phyloP scores from a whole-genome alignment of 2,888 invertebrate species.

The Tenthredo mesomela region DNA sequence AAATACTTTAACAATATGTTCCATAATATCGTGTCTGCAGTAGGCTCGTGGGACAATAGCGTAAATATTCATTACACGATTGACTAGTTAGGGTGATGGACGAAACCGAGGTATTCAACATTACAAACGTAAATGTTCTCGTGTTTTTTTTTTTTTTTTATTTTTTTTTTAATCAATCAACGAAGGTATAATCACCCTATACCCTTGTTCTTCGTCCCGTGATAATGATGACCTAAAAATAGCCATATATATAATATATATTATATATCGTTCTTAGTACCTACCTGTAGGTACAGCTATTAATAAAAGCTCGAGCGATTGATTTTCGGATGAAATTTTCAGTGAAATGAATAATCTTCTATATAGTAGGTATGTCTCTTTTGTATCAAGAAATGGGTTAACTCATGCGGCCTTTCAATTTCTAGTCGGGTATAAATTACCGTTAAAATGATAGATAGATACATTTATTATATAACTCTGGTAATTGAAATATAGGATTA shows the following conservation, averaged over 20 bases:
- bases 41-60: constrained; percentile 7
- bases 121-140: background rate
- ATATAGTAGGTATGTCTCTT: background rate
- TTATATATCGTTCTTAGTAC: background rate
- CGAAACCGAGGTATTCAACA: background rate
- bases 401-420: background rate
- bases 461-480: background rate
- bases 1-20: background rate
- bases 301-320: background rate
- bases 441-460: background rate
- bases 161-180: constrained; percentile 7
- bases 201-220: background rate
- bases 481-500: constrained; percentile 4
- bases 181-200: background rate
- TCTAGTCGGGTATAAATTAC: background rate
- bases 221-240: background rate
- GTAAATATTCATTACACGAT: constrained; percentile 15
- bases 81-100: background rate
- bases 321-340: background rate
- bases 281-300: background rate
- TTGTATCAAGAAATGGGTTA: background rate
- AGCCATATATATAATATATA: too few species aligned
- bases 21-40: background rate
- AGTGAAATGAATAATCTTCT: background rate
- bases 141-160: background rate